Evolutionary conservation across 2,888 invertebrate species (phyloP), one percentile per base, ranked within the genome.

Genomic region (Agrochola lychnidis): DNA sequence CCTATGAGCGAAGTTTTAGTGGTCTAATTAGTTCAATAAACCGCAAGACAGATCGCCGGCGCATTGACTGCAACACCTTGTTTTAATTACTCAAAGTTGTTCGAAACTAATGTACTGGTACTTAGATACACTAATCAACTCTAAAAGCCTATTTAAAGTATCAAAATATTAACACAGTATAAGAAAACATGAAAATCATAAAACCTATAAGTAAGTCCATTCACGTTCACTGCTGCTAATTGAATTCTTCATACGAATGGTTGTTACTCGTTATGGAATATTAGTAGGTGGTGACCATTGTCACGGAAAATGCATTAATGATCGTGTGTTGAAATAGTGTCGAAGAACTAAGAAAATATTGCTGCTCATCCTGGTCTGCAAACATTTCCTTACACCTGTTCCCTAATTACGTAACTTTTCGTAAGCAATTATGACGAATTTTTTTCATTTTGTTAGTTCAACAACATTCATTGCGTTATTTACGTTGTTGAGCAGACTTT

Each of bases 1-100:
- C 51, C 77, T 73, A 76, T 57, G 57, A 64, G 61, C 64, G 66
- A 25, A 56, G 56, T 70, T 70, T 83, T 45, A 80, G 80, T 76
- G 73, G 73, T 62, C 51, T 73, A 83, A 83, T 84, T 77, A 73
- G 64, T 70, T 30, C 70, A 83, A 81, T 83, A 73, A 76, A 71
- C 81, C 61, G 70, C 76, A 59, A 73, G 68, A 84, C 53, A 64
- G 22, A 79, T 76, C 48, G 76, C 79, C 62, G 59, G 53, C 62
- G 53, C n/a, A 48, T 62, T 70, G 73, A 69, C 61, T 69, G 77
- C 36, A 64, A 83, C 73, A 84, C 81, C 84, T 83, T 68, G 63
- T 70, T 70, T 67, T 64, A 67, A 73, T 70, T 66, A 69, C 66
- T 64, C 12, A 25, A 63, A 63, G 36, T 53, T 69, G 30, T 9